phyloP scores from a whole-genome alignment of 1,140 invertebrate genomes.

The Caerostris darwini region DNA sequence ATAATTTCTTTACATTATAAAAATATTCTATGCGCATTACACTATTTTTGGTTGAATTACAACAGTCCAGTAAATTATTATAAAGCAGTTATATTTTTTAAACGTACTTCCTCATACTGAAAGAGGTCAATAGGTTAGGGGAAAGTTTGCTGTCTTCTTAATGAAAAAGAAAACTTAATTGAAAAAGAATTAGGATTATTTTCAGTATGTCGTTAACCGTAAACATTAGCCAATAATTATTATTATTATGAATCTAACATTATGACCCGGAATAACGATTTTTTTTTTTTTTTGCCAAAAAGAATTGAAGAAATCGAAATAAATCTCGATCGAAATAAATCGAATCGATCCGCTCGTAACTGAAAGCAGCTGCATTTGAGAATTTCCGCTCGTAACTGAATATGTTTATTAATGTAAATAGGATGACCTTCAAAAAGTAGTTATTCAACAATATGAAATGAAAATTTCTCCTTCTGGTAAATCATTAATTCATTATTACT shows the following conservation, averaged over 20 bases:
- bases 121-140: conserved; percentile 35
- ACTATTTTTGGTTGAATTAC: not conserved
- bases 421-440: not conserved
- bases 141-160: not conserved
- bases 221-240: not conserved
- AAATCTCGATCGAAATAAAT: too few species aligned
- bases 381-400: not conserved
- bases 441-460: not conserved
- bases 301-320: too few species aligned
- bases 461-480: not conserved
- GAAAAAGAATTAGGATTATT: not conserved
- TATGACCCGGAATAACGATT: not conserved
- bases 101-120: not conserved
- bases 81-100: not conserved
- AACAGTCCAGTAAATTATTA: not conserved
- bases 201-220: not conserved
- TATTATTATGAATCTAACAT: not conserved
- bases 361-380: too few species aligned
- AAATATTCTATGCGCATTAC: not conserved
- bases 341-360: too few species aligned
- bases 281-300: too few species aligned
- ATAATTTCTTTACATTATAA: too few species aligned
- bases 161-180: not conserved
- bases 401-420: not conserved
- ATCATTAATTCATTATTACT: not conserved